Evolutionary conservation across 2,888 invertebrate species (phyloP).

Genomic region (Plutella xylostella): DNA sequence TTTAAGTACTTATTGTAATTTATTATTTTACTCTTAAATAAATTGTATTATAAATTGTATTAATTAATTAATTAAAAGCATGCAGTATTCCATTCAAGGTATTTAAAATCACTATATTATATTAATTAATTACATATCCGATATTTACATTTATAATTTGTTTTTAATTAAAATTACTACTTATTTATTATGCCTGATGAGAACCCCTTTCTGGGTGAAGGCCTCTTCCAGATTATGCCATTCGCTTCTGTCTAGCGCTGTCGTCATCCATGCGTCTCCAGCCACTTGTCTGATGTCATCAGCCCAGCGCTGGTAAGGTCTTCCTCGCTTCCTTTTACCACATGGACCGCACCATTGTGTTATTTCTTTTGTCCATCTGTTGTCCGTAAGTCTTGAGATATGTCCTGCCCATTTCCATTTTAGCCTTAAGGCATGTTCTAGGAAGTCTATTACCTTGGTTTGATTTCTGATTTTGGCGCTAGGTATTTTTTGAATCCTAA

Average conservation of each 20-base stretch:
- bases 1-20: too few species aligned
- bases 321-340: neutral
- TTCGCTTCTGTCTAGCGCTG: neutral
- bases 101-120: too few species aligned
- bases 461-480: neutral
- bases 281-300: neutral
- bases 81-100: too few species aligned
- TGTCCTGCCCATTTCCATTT: slow-evolving; percentile 15
- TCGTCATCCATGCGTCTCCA: neutral
- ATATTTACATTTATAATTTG: too few species aligned
- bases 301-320: neutral
- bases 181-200: neutral
- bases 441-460: neutral
- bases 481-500: neutral
- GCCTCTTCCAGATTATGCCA: neutral
- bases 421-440: neutral
- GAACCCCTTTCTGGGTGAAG: neutral
- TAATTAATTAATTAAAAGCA: too few species aligned
- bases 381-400: neutral
- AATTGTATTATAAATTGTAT: too few species aligned
- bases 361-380: neutral
- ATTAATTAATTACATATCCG: too few species aligned
- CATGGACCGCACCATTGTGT: neutral
- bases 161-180: neutral
- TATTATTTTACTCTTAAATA: too few species aligned